Conservation (phyloP, 2,888 invertebrate species). For the Lymantria dispar region DNA sequence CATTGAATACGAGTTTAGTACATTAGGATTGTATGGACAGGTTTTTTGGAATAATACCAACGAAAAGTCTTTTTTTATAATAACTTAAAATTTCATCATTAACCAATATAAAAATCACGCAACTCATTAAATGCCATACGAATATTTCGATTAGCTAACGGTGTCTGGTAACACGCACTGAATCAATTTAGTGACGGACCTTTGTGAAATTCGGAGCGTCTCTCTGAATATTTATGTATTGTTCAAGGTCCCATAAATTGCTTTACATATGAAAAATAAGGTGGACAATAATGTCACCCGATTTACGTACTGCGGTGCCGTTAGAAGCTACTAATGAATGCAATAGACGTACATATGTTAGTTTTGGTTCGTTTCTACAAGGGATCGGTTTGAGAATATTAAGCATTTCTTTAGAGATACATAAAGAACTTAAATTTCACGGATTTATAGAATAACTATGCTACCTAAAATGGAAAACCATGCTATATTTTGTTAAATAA, state of each 20-base stretch:
- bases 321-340: conserved; percentile 29
- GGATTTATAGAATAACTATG: no score
- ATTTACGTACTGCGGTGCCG: conserved; percentile 30
- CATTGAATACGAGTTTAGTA: no score
- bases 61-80: background rate
- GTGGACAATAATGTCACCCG: conserved; percentile 38
- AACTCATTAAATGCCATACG: conserved; percentile 63
- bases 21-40: background rate
- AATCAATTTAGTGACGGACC: conserved; percentile 54
- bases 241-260: conserved; percentile 59
- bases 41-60: background rate
- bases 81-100: conserved; percentile 22
- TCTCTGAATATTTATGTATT: conserved; percentile 64
- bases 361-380: background rate
- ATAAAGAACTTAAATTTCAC: no score
- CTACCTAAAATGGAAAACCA: no score
- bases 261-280: conserved; percentile 38
- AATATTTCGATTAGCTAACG: conserved; percentile 61
- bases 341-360: conserved; percentile 15
- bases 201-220: conserved; percentile 60
- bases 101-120: conserved; percentile 30
- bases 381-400: background rate
- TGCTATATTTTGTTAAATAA: no score
- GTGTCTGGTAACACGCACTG: conserved; percentile 53
- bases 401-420: no score